These are phyloP conservation scores for Odobenus rosmarus DNA, from an alignment of 2,113 vertebrate genomes.

Conservation along the genomic window DNA sequence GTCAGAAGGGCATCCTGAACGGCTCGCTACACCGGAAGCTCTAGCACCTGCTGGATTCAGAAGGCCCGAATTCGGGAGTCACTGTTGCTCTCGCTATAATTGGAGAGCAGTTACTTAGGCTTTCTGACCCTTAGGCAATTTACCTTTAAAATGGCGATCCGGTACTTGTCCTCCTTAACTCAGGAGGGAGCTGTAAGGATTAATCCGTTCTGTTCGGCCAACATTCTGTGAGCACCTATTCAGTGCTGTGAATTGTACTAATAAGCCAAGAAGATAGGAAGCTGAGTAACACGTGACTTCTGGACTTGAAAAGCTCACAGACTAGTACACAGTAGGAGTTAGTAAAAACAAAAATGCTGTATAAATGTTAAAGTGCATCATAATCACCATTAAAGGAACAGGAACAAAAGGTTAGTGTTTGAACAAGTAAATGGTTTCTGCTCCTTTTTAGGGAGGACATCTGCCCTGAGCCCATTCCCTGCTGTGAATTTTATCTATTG, in stretches of 20 bases:
- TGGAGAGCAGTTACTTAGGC: neutral
- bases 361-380: too few relatives aligned
- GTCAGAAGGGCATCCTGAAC: neutral
- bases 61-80: neutral
- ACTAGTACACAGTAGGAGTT: neutral
- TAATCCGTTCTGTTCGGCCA: neutral
- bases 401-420: neutral
- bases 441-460: neutral
- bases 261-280: too few relatives aligned
- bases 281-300: neutral
- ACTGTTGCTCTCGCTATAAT: neutral
- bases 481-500: too few relatives aligned
- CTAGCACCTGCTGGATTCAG: neutral
- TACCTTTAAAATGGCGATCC: neutral
- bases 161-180: neutral
- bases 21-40: rapidly evolving
- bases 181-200: neutral
- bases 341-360: neutral
- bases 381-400: neutral
- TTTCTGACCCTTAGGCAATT: neutral
- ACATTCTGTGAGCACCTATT: rapidly evolving
- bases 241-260: neutral
- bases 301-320: neutral
- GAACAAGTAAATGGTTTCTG: neutral
- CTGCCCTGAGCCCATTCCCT: neutral